A percentile compares a stretch with the other conserved stretches of the same genome.
phyloP scores from a whole-genome alignment of 2,888 invertebrate genomes.

The Hydriomena furcata region DNA sequence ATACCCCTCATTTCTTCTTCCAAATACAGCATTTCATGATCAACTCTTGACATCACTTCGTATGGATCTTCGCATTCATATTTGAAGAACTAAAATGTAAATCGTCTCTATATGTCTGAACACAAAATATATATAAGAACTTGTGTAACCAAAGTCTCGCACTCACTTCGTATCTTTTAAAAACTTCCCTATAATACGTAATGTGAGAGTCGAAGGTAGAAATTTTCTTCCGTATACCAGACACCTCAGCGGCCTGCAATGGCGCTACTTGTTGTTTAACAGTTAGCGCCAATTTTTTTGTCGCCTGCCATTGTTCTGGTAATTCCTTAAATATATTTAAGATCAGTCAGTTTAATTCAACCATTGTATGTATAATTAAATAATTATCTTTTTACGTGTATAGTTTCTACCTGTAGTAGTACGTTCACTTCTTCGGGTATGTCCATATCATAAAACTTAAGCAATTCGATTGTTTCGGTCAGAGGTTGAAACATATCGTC shows the following conservation, averaged over 20 bases:
- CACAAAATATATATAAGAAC: background rate
- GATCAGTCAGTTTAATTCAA: background rate
- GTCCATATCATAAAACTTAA: constrained; percentile 98
- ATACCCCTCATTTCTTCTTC: constrained; percentile 94
- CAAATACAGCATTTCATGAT: constrained; percentile 89
- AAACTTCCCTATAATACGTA: constrained; percentile 93
- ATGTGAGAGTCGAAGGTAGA: constrained; percentile 93
- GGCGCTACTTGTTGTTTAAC: constrained; percentile 98
- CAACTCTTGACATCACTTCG: constrained; percentile 88
- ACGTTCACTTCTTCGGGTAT: constrained; percentile 98
- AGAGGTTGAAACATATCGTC: constrained; percentile 98
- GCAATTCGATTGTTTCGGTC: constrained; percentile 94
- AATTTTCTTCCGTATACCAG: constrained; percentile 94
- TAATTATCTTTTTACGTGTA: background rate
- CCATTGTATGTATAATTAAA: background rate
- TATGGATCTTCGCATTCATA: constrained; percentile 90
- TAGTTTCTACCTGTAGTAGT: constrained; percentile 86
- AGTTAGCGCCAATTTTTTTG: constrained; percentile 95
- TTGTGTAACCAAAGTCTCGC: background rate
- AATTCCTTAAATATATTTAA: constrained; percentile 85
- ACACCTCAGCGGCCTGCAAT: constrained; percentile 96
- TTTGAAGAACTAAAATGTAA: constrained; percentile 84
- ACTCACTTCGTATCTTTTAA: constrained; percentile 86
- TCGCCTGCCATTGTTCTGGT: constrained; percentile 97
- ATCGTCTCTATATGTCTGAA: background rate